These are phyloP conservation scores for Leucophenga montana DNA, from an alignment of 2,888 invertebrate genomes.

Conservation along the genomic window DNA sequence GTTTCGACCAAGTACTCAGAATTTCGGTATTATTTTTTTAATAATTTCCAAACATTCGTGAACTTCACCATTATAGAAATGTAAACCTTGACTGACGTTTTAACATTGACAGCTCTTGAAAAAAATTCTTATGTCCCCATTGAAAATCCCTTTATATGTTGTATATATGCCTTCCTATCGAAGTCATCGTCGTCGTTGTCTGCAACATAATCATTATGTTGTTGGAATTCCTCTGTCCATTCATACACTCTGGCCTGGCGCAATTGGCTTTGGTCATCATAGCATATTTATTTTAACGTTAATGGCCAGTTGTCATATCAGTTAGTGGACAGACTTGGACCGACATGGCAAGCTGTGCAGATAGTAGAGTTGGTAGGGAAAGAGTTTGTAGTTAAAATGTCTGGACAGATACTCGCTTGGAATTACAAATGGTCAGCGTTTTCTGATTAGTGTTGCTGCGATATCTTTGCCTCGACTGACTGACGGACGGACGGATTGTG, in stretches of 20 bases:
- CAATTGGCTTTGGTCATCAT: conserved; percentile 44
- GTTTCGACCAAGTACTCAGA: too few relatives aligned
- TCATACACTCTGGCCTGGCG: conserved; percentile 35
- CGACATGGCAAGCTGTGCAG: conserved; percentile 3
- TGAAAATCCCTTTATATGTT: too few relatives aligned
- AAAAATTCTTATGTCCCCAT: too few relatives aligned
- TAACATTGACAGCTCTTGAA: too few relatives aligned
- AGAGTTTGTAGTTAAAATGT: too few relatives aligned
- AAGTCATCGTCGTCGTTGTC: conserved; percentile 30
- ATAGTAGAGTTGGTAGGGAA: too few relatives aligned
- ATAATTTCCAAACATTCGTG: too few relatives aligned
- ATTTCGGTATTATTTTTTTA: too few relatives aligned
- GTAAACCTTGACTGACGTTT: too few relatives aligned
- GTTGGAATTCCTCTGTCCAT: conserved; percentile 29
- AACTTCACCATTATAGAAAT: too few relatives aligned
- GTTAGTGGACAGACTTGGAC: conserved; percentile 28
- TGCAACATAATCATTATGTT: conserved; percentile 54
- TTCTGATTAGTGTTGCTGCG: conserved; percentile 6
- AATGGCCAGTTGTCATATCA: conserved; percentile 56
- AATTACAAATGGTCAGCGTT: conserved; percentile 15
- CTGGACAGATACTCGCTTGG: conserved; percentile 2
- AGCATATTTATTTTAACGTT: conserved; percentile 55
- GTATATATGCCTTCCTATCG: neutral
- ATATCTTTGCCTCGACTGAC: neutral
- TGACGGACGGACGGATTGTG: neutral